Evolutionary conservation across 2,888 invertebrate genomes (phyloP).

Genomic region (Amiota mariae): DNA sequence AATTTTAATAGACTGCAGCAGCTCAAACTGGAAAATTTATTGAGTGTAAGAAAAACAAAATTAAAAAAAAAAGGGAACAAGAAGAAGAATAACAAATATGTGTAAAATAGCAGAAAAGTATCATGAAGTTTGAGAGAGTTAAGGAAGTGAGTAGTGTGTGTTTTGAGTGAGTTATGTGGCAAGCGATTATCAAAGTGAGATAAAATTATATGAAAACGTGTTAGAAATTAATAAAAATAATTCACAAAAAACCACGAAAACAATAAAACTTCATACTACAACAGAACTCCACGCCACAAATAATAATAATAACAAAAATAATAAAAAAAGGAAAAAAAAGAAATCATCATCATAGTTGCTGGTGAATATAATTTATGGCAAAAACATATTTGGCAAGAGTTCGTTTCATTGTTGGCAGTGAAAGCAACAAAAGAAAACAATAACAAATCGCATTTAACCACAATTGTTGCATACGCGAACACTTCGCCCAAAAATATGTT

Average conservation of each 20-base stretch:
- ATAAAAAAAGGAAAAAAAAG: constrained; percentile 18
- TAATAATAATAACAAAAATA: constrained; percentile 18
- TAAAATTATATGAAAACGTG: constrained; percentile 49
- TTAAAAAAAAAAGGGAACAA: constrained; percentile 26
- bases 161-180: constrained; percentile 57
- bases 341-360: constrained; percentile 41
- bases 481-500: constrained; percentile 50
- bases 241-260: too few species aligned
- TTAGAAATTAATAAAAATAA: constrained; percentile 10
- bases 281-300: background rate
- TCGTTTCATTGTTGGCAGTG: constrained; percentile 8
- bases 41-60: constrained; percentile 43
- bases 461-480: constrained; percentile 55
- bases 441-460: constrained; percentile 34
- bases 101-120: background rate
- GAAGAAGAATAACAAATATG: constrained; percentile 42
- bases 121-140: background rate
- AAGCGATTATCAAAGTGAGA: constrained; percentile 61
- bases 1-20: constrained; percentile 37
- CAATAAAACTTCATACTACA: background rate
- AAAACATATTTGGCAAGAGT: constrained; percentile 29
- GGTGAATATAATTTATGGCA: constrained; percentile 60
- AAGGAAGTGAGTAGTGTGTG: constrained; percentile 22
- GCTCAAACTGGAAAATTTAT: constrained; percentile 51
- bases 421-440: constrained; percentile 11